Evolutionary conservation across 2,797 vertebrate genomes (phyloP), one percentile per base, ranked within the genome.

Genomic region (Acrocephalus scirpaceus): DNA sequence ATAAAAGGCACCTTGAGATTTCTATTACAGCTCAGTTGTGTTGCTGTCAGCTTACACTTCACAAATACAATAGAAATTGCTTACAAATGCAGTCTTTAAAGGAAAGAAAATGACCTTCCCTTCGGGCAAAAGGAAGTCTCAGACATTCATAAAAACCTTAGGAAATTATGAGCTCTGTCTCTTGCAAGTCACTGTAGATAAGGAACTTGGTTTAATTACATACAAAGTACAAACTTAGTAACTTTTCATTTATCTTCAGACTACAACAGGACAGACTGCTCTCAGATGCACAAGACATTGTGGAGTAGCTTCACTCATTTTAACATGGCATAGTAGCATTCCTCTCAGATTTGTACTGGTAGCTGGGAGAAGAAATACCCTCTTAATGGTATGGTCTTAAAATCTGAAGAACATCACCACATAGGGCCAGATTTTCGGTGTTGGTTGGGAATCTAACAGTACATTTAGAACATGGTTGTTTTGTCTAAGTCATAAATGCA

Each of bases 1-100:
- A 73, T 67, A 97, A 97, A 97, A 96, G 92, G 92, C 96, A 94
- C 93, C 97, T 88, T 92, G 94, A 88, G 79, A 93, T 92, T 93
- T 87, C 82, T 47, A 1, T 76, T 89, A 86, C 71, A 58, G 86
- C 94, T 92, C 93, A 10, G 64, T 88, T 69, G 16, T 88, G 81
- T 93, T 78, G 88, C 94, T 82, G 92, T 96, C 92, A 78, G 48
- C 86, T 94, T 96, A 89, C 60, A 26, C 93, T 74, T 89, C 82
- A 88, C 91, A 92, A 96, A 95, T 86, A 86, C 62, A 36, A 70
- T 65, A 69, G 93, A 86, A 96, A 88, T 92, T 70, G 92, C 97
- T 96, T 90, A 88, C 80, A 73, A 94, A 81, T 86, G 91, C 90
- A 84, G 34, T 92, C 93, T 92, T 90, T 50, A 87, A 87, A 91